Evolutionary conservation across 2,888 invertebrate species (phyloP).

Genomic region (Tolmerus cingulatus): DNA sequence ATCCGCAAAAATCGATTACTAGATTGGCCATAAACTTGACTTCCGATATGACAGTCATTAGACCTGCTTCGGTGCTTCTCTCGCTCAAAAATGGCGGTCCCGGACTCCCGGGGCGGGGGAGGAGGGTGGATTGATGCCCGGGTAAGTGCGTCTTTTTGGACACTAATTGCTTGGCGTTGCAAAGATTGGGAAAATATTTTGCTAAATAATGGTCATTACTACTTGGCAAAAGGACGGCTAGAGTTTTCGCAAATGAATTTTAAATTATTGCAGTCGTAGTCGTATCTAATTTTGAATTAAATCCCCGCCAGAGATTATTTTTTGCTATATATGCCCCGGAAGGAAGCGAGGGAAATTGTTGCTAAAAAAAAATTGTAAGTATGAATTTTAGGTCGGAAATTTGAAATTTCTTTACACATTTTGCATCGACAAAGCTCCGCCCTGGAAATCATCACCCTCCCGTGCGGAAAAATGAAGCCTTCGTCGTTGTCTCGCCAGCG

Average conservation of each 20-base stretch:
- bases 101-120: neutral
- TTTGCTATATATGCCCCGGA: neutral
- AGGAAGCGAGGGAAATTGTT: neutral
- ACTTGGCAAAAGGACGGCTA: neutral
- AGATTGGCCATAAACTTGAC: slow-evolving; percentile 22
- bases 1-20: slow-evolving; percentile 7
- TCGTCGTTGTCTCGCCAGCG: neutral
- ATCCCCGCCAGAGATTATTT: neutral
- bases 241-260: neutral
- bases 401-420: neutral
- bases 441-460: neutral
- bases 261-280: neutral
- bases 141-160: neutral
- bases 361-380: neutral
- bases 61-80: neutral
- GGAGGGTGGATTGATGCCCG: neutral
- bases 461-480: neutral
- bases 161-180: neutral
- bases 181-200: neutral
- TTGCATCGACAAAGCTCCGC: neutral
- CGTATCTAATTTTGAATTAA: neutral
- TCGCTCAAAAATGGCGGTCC: neutral
- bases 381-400: neutral
- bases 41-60: neutral
- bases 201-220: neutral